phyloP scores from a whole-genome alignment of 2,888 invertebrate genomes.

The Dimorphilus gyrociliatus region DNA sequence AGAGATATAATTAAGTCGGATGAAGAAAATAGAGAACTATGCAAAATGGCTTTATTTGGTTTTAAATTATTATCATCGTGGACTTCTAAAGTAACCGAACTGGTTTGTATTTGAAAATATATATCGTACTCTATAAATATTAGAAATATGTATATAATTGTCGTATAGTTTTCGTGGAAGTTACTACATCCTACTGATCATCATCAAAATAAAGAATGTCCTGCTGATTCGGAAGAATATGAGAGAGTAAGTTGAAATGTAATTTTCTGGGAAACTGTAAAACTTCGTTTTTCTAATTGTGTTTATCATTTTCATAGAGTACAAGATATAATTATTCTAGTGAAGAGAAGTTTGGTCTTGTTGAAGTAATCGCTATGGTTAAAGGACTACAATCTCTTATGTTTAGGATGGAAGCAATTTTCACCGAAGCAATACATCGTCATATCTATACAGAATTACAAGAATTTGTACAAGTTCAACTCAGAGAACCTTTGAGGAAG shows the following conservation, averaged over 20 bases:
- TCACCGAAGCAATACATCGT: conserved; percentile 69
- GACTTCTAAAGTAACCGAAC: conserved; percentile 88
- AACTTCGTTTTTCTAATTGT: background rate
- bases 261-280: too few relatives aligned
- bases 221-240: conserved; percentile 90
- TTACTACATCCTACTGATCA: conserved; percentile 92
- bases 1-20: conserved; percentile 75
- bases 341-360: conserved; percentile 90
- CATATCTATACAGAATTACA: conserved; percentile 91
- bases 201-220: conserved; percentile 82
- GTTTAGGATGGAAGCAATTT: conserved; percentile 93
- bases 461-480: conserved; percentile 74
- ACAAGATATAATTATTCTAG: conserved; percentile 92
- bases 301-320: conserved; percentile 44
- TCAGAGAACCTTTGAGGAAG: conserved; percentile 82
- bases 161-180: conserved; percentile 71
- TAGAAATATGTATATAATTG: too few relatives aligned
- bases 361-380: conserved; percentile 97
- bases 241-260: conserved; percentile 57
- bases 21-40: conserved; percentile 71
- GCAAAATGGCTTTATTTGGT: conserved; percentile 75
- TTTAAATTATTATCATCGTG: conserved; percentile 83
- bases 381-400: conserved; percentile 87
- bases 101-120: conserved; percentile 38
- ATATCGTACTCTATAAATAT: too few relatives aligned